phyloP scores from a whole-genome alignment of 2,888 invertebrate genomes.

The Cephus pygmeus region DNA sequence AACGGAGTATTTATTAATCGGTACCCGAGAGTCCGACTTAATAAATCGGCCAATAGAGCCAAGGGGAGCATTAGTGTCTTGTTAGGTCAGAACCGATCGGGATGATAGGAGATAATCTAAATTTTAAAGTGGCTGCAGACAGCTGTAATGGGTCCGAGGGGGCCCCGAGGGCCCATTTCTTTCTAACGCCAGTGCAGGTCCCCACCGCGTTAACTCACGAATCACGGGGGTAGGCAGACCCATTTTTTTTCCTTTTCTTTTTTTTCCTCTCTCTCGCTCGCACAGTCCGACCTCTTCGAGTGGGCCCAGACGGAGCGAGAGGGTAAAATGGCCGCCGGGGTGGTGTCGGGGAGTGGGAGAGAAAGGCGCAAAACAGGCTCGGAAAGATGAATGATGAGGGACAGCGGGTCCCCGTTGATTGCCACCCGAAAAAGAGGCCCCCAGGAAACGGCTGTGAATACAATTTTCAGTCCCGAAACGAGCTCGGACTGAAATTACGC shows the following conservation, averaged over 20 bases:
- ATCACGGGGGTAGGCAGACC: not conserved
- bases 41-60: conserved; percentile 24
- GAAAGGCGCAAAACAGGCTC: not conserved
- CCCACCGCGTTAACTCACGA: not conserved
- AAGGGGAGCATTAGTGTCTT: conserved; percentile 23
- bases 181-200: not conserved
- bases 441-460: conserved; percentile 22
- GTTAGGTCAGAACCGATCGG: conserved; percentile 21
- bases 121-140: conserved; percentile 24
- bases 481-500: not conserved
- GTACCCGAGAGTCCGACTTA: conserved; percentile 4
- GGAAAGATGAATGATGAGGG: conserved; percentile 13
- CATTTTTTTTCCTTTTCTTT: too few species aligned
- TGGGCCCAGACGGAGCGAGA: not conserved
- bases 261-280: too few species aligned
- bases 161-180: not conserved
- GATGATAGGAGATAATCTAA: conserved; percentile 24
- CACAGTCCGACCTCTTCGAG: not conserved
- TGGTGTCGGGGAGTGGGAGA: not conserved
- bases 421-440: conserved; percentile 5
- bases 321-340: not conserved
- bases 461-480: not conserved
- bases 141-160: conserved; percentile 20
- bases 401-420: conserved; percentile 12
- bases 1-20: not conserved